phyloP scores from a whole-genome alignment of 2,113 vertebrate genomes.

The Albula goreensis region DNA sequence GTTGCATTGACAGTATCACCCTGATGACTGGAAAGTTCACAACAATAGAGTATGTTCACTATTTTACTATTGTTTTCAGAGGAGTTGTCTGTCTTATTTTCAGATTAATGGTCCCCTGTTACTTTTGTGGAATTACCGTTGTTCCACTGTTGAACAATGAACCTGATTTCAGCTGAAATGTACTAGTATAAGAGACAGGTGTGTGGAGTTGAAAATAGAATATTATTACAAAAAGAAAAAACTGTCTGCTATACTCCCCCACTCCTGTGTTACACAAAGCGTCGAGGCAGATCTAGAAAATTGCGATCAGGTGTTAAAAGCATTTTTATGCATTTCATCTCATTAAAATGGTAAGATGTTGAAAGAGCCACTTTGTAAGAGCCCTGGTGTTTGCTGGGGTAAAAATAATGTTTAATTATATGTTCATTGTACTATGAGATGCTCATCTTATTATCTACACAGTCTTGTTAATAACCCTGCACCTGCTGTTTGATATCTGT shows the following conservation, averaged over 20 bases:
- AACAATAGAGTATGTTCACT: not conserved
- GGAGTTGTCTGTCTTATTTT: too few relatives aligned
- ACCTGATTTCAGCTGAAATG: not conserved
- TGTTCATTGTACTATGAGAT: constrained; percentile 38
- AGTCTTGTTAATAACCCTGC: constrained; percentile 56
- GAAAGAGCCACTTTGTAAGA: not conserved
- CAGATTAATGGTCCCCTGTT: too few relatives aligned
- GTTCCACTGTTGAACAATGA: not conserved
- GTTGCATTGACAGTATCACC: not conserved
- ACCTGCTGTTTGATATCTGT: constrained; percentile 64
- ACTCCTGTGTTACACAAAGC: not conserved
- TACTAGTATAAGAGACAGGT: not conserved
- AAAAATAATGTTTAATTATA: not conserved
- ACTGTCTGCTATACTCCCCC: too few relatives aligned
- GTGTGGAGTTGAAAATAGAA: not conserved
- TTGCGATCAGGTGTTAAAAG: not conserved
- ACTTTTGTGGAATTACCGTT: too few relatives aligned
- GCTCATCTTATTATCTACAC: constrained; percentile 63
- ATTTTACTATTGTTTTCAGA: not conserved
- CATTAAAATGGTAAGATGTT: not conserved
- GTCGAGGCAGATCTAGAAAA: not conserved
- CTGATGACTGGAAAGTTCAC: not conserved
- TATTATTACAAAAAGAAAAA: not conserved
- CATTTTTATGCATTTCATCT: not conserved
- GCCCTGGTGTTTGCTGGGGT: not conserved